Conservation (phyloP, 2,888 invertebrate species). For the Tenthredo amoena region DNA sequence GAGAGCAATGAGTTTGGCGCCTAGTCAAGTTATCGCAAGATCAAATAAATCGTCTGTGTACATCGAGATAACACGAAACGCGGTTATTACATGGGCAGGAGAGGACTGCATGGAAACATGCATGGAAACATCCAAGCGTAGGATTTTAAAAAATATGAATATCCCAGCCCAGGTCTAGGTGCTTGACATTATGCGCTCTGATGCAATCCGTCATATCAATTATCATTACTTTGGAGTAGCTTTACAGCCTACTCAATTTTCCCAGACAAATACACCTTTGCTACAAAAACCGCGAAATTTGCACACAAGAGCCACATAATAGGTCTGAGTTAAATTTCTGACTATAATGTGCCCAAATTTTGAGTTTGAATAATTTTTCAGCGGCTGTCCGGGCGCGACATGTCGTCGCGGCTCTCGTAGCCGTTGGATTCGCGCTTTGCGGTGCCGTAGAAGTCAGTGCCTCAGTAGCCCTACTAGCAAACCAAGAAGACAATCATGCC, state of each 20-base stretch:
- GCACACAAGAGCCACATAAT: not conserved
- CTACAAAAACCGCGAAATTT: not conserved
- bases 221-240: not conserved
- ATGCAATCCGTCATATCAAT: not conserved
- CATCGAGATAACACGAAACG: constrained; percentile 45
- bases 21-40: constrained; percentile 61
- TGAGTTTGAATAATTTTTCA: constrained; percentile 56
- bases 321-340: not conserved
- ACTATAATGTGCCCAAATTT: constrained; percentile 21
- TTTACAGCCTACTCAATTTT: not conserved
- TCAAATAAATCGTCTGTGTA: constrained; percentile 58
- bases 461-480: constrained; percentile 80
- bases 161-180: not conserved
- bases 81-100: not conserved
- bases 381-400: constrained; percentile 79
- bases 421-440: constrained; percentile 80
- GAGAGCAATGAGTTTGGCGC: constrained; percentile 41
- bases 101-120: not conserved
- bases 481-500: constrained; percentile 76
- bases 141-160: not conserved
- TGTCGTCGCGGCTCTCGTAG: constrained; percentile 79
- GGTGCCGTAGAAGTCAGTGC: constrained; percentile 81
- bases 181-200: not conserved
- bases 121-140: not conserved
- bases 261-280: not conserved